Base-by-base conservation (phyloP, 64 coral and sea anemone species). In the Orbicella faveolata region DNA sequence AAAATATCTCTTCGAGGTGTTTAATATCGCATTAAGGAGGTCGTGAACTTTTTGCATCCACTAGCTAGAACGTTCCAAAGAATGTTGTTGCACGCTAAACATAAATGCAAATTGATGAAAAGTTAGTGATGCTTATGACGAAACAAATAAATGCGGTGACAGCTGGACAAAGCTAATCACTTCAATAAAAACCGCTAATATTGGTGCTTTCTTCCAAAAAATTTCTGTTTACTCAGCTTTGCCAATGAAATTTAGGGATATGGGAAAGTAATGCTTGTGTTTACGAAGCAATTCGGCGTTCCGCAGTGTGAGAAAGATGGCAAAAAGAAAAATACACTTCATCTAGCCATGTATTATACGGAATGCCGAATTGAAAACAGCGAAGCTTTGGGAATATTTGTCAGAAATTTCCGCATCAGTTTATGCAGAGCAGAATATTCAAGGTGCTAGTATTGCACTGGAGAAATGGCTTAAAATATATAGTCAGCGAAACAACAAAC, bases 81-180 rank as follows among this genome's bases (percentile, higher is more conserved):
- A 6, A 52, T 39, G 75, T 70, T 26, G 67, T 70, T 23, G 9
- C 9, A 2, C 25, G 36, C 36, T 41, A 67, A 68, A 13, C 64
- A 85, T 14, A 70, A 70, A 85, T 85, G 82, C 82, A 85, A 85
- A 85, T 72, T 85, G 16, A 5, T 6, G 23, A 21, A 73, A 85
- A 81, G 79, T 63, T 81, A 36, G 67, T 25, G 67, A 26, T 25
- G 67, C 21, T 10, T 23, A 70, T 70, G 30, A n/a, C 9, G 67
- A 70, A 70, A 68, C 65, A 70, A 70, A 70, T 81, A 16, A 55
- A 63, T 18, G 48, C n/a, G 63, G 15, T 83, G 81, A 41, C 17
- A 68, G 81, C 19, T 30, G 12, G 36, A 73, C 64, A 72, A 54
- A 30, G 39, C 21, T 9, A 72, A n/a, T 2, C 20, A 68, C 65